These are phyloP conservation scores for Monarcha castaneiventris DNA, from an alignment of 2,113 vertebrate species.

Conservation along the genomic window DNA sequence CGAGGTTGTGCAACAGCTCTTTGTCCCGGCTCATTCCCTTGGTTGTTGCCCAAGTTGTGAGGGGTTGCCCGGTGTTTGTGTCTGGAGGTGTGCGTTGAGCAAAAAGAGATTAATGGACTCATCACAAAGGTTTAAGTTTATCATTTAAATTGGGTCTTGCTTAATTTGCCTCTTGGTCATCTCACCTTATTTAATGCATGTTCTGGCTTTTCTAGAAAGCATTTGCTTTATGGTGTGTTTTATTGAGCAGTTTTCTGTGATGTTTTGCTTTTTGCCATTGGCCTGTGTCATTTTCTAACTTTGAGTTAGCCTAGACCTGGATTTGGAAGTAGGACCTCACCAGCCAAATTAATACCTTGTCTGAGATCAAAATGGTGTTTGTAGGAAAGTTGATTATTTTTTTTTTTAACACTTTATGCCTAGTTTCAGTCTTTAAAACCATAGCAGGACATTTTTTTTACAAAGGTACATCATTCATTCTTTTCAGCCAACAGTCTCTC, in stretches of 20 bases:
- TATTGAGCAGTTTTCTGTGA: not conserved
- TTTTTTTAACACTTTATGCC: not conserved
- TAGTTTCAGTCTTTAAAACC: not conserved
- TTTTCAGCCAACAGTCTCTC: not conserved
- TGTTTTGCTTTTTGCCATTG: not conserved
- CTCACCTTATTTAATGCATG: not conserved
- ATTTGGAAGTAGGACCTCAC: not conserved
- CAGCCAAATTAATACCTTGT: not conserved
- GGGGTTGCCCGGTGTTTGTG: not conserved
- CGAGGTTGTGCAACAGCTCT: not conserved
- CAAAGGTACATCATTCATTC: not conserved
- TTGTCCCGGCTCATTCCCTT: not conserved
- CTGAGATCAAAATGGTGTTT: not conserved
- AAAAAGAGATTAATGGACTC: not conserved
- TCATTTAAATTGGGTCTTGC: not conserved
- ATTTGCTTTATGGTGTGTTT: not conserved
- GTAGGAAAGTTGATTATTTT: not conserved
- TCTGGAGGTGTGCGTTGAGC: fast-evolving
- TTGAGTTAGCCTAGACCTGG: not conserved
- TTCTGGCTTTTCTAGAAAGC: not conserved
- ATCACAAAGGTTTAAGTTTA: not conserved
- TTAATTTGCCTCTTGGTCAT: not conserved
- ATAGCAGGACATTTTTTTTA: not conserved
- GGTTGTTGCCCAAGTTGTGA: not conserved
- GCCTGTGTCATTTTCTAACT: not conserved